phyloP scores from a whole-genome alignment of 2,797 vertebrate genomes.

The Enteromius viviparus region DNA sequence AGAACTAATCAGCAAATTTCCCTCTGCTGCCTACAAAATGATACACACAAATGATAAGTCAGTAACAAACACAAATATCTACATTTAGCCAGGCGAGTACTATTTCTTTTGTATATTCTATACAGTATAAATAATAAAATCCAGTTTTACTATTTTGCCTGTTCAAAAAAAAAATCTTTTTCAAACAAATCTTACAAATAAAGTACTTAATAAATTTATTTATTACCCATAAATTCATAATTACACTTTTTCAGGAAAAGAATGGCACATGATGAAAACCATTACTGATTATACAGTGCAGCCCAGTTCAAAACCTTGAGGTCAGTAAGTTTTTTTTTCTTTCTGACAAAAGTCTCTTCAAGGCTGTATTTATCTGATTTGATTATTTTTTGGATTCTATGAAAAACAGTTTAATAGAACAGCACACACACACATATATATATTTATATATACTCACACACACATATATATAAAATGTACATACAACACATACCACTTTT shows the following conservation, averaged over 20 bases:
- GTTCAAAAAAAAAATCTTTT: not conserved
- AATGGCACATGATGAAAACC: not conserved
- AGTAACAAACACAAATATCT: not conserved
- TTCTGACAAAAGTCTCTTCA: not conserved
- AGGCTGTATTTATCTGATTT: not conserved
- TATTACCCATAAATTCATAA: not conserved
- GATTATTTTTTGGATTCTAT: not conserved
- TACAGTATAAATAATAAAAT: not conserved
- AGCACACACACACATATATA: too few species aligned
- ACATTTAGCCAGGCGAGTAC: not conserved
- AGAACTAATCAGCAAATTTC: conserved; percentile 91
- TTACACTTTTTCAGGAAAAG: not conserved
- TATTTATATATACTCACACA: too few species aligned
- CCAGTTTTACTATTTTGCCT: not conserved
- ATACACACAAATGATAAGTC: not conserved
- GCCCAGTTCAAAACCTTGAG: not conserved
- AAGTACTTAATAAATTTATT: not conserved
- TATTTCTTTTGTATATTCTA: not conserved
- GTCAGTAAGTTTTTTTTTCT: not conserved
- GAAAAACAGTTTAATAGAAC: not conserved
- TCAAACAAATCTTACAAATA: not conserved
- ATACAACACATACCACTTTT: too few species aligned
- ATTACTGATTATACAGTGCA: not conserved
- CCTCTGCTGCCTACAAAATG: conserved; percentile 86
- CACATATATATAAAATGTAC: too few species aligned